phyloP scores from a whole-genome alignment of 2,113 vertebrate species.

The Tachysurus vachellii region DNA sequence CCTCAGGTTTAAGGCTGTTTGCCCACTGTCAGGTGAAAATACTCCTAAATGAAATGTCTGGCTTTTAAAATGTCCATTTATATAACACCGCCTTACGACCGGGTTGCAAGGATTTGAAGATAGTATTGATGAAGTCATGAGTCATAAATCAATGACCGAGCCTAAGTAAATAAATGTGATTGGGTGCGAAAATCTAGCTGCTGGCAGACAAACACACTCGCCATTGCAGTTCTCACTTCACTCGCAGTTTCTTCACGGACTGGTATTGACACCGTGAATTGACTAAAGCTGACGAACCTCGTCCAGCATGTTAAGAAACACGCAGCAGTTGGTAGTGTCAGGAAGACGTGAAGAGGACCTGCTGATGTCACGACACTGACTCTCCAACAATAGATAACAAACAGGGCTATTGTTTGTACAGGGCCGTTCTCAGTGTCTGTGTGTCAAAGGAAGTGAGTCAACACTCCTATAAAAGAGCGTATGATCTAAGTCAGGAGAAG shows the following conservation, averaged over 20 bases:
- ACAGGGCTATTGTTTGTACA: slow-evolving; percentile 39
- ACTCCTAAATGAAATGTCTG: slow-evolving; percentile 2
- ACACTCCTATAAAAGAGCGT: slow-evolving; percentile 33
- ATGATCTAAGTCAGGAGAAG: background rate
- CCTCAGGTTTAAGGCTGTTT: background rate
- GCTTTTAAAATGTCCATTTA: slow-evolving; percentile 7
- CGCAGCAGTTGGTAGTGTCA: slow-evolving; percentile 46
- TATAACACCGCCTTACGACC: background rate
- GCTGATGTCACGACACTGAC: slow-evolving; percentile 40
- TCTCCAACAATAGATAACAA: slow-evolving; percentile 43
- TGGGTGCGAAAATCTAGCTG: slow-evolving; percentile 21
- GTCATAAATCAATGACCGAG: slow-evolving; percentile 23
- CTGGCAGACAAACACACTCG: slow-evolving; percentile 15
- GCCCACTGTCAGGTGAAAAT: background rate
- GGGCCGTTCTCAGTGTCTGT: slow-evolving; percentile 32
- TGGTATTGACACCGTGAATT: slow-evolving; percentile 31
- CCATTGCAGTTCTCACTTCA: background rate
- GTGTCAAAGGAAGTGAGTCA: slow-evolving; percentile 48
- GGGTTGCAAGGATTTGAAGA: background rate
- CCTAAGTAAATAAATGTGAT: slow-evolving; percentile 23
- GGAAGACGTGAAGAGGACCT: slow-evolving; percentile 31
- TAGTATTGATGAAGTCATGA: slow-evolving; percentile 28
- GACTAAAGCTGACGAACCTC: background rate
- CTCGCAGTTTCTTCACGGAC: background rate
- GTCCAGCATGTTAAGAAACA: slow-evolving; percentile 4